Base-by-base conservation (phyloP, 2,113 vertebrate species). In the Setophaga petechia region DNA sequence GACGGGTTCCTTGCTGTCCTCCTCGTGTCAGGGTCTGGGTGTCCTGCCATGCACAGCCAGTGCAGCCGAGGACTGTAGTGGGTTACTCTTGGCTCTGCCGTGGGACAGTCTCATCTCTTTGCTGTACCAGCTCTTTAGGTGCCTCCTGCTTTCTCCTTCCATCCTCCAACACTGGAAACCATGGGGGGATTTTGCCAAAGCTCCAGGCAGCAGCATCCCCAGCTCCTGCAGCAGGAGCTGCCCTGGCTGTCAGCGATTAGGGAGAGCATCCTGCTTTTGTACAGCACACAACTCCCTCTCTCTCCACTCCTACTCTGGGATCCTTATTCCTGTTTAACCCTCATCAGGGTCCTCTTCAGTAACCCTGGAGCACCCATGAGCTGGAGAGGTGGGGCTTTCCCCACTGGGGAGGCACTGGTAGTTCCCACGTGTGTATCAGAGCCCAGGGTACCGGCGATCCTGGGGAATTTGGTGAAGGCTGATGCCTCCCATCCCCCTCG, bases 321-420 rank as follows among this genome's bases (percentile, higher is more conserved):
- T 61, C 61, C 47, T 84, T 49, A 46, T 35, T 87, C 43, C 66
- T 57, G 8, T 59, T 84, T 71, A 61, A 31, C 0, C 2, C 30
- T 79, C 11, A 28, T 51, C 35, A 68, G 23, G 25, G 16, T 75
- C 10, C 33, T 84, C 35, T 49, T 47, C 8, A 12, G 35, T 68
- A 85, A 35, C 41, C 18, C 54, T 63, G 51, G 44, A 85, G 47
- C 61, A 69, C 61, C 18, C 8, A 0, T 14, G 31, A 89, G 23
- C 43, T 69, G 72, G 8, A 37, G 35, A 35, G 12, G 14, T 55
- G 43, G 22, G 15, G 5, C 4, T 58, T 59, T 90, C 67, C 57
- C n/a, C 0, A 0, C 15, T 0, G 0, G 17, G 63, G 27, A 85
- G 35, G 49, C 59, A 25, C 33, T 3, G 18, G 31, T 25, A 4